phyloP scores from a whole-genome alignment of 2,113 vertebrate genomes.

The Amia ocellicauda region DNA sequence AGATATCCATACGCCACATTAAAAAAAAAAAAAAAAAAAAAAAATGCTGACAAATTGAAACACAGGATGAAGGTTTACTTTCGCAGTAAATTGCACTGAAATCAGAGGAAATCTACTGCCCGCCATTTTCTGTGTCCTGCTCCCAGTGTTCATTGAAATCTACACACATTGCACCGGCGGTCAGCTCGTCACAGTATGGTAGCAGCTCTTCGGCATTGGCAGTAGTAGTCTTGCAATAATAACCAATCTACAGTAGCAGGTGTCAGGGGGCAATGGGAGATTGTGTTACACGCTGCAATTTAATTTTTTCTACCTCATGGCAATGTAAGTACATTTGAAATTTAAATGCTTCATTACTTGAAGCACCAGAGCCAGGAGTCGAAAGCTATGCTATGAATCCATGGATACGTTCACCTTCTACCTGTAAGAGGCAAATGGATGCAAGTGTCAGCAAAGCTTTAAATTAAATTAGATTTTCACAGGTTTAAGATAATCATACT shows the following conservation, averaged over 20 bases:
- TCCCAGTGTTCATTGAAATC: conserved; percentile 46
- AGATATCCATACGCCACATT: conserved; percentile 66
- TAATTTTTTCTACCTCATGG: background rate
- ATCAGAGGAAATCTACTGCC: conserved; percentile 43
- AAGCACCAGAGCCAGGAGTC: background rate
- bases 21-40: conserved; percentile 47
- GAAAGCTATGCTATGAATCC: background rate
- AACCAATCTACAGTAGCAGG: conserved; percentile 55
- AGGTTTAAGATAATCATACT: background rate
- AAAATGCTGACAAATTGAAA: conserved; percentile 48
- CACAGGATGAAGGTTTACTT: conserved; percentile 45
- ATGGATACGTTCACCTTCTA: conserved; percentile 9
- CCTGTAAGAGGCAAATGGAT: conserved; percentile 17
- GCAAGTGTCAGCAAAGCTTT: conserved; percentile 15
- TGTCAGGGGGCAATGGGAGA: conserved; percentile 33
- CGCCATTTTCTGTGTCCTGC: conserved; percentile 46
- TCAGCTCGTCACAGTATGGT: conserved; percentile 41
- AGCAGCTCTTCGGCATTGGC: conserved; percentile 50
- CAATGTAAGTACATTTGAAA: background rate
- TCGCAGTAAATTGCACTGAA: conserved; percentile 45
- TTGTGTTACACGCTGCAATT: conserved; percentile 36
- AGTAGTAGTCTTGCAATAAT: conserved; percentile 41
- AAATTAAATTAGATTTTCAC: conserved; percentile 23
- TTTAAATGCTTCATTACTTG: background rate
- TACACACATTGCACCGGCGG: conserved; percentile 36